Evolutionary conservation across 1,140 invertebrate genomes (phyloP).

Genomic region (Wiebesia pumilae): DNA sequence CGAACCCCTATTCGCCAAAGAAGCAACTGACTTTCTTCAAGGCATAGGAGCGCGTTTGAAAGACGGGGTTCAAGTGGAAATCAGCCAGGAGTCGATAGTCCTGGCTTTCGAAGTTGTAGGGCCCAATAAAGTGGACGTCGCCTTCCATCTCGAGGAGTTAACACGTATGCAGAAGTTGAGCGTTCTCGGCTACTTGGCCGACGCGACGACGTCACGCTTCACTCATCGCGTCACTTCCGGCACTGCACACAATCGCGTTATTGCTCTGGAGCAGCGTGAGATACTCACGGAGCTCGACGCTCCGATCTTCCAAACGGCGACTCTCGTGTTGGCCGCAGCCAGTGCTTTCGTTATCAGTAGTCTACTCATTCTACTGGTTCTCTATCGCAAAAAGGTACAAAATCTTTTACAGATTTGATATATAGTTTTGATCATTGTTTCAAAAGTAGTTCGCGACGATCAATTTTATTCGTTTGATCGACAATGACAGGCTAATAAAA

Average conservation of each 20-base stretch:
- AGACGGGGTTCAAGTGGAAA: constrained; percentile 75
- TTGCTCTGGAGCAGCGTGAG: constrained; percentile 80
- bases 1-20: constrained; percentile 74
- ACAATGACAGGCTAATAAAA: no score
- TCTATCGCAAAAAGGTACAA: constrained; percentile 79
- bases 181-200: constrained; percentile 77
- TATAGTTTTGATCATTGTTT: no score
- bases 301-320: constrained; percentile 82
- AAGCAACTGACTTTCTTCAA: constrained; percentile 74
- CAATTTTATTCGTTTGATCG: no score
- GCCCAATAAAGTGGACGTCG: constrained; percentile 80
- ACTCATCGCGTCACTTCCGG: constrained; percentile 75
- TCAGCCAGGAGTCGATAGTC: constrained; percentile 76
- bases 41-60: constrained; percentile 76
- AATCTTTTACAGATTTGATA: no score
- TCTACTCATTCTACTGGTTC: constrained; percentile 80
- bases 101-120: constrained; percentile 79
- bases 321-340: constrained; percentile 81
- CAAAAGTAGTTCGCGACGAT: no score
- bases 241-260: constrained; percentile 70
- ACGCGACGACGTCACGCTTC: constrained; percentile 80
- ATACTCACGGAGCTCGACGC: constrained; percentile 81
- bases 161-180: constrained; percentile 73
- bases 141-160: constrained; percentile 80
- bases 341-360: constrained; percentile 84